Evolutionary conservation across 2,888 invertebrate genomes (phyloP), one percentile per base, ranked within the genome.

Genomic region (Drosophila fulvimacula): DNA sequence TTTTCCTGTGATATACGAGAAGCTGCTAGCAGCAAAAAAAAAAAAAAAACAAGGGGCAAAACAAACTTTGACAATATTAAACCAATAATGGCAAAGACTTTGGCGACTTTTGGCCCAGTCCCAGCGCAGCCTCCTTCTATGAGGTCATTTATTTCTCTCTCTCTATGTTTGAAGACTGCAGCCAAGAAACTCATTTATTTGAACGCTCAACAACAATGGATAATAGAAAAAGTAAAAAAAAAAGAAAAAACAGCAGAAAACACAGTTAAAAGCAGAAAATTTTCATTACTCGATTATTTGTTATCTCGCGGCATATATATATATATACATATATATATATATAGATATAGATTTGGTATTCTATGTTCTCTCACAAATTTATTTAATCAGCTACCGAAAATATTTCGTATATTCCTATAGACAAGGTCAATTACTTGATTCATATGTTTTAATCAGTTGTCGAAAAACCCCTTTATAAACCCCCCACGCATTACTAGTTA

Each of bases 41-140:
- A 36, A 15, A n/a, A 42, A 36, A 30, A 19, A 15, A 24, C 21
- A 67, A 41, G 19, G 24, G 24, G 17, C 46, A 5, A 11, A 36
- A 39, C 64, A 52, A 67, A 68, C 66, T 58, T 79, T 72, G 65
- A 68, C 79, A 76, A 70, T 79, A 73, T 79, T 68, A 70, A 73
- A 73, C 79, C 73, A 75, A 79, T 79, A 72, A 78, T 66, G 52
- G 39, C 66, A 36, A 39, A 61, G 65, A 66, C 58, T 68, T 66
- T 34, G 34, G 27, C 34, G 51, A 36, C 39, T 65, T 56, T 61
- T 72, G 46, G 55, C 34, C 52, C 24, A 46, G 44, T 62, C 15
- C 39, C 55, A 51, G 19, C 15, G 17, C 5, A 49, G 21, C 36
- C 51, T 46, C 24, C 24, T 24, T 44, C 5, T 30, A 51, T 46